A percentile compares a stretch with the other conserved stretches of the same genome.
Evolutionary conservation across 2,888 invertebrate genomes (phyloP).

Genomic region (Dryococelus australis): DNA sequence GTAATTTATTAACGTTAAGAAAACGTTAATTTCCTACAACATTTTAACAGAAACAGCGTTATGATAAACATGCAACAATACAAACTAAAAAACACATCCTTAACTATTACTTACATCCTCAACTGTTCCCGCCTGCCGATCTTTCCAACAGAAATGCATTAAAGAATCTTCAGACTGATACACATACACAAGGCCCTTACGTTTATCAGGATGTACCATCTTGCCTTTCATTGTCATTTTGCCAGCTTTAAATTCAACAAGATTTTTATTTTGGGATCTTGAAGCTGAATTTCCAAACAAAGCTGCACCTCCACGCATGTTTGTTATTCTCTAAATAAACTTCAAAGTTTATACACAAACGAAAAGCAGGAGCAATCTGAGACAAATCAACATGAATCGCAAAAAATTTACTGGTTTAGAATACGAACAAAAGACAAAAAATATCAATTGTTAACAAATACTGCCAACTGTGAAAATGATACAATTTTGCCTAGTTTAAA

Average conservation of each 20-base stretch:
- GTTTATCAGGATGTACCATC: constrained; percentile 92
- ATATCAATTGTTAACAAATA: too few species aligned
- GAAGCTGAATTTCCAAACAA: constrained; percentile 78
- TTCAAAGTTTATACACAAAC: background rate
- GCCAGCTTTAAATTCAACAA: constrained; percentile 95
- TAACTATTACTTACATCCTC: constrained; percentile 75
- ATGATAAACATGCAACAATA: background rate
- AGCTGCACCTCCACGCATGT: constrained; percentile 72
- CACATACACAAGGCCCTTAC: constrained; percentile 94
- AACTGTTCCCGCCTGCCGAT: constrained; percentile 88
- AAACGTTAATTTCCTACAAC: too few species aligned
- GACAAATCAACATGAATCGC: background rate
- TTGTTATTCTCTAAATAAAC: constrained; percentile 33
- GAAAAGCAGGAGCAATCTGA: too few species aligned
- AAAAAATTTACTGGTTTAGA: background rate
- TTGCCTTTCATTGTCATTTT: constrained; percentile 95
- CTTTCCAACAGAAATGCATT: constrained; percentile 99
- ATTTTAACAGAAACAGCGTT: too few species aligned
- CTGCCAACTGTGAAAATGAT: too few species aligned
- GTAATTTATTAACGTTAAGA: too few species aligned
- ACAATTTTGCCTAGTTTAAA: too few species aligned
- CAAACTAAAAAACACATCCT: background rate
- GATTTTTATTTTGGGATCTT: constrained; percentile 84
- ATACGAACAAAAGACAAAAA: too few species aligned
- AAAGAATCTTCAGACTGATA: constrained; percentile 96